phyloP scores from a whole-genome alignment of 1,140 invertebrate species.

The Macrocentrus cingulum region DNA sequence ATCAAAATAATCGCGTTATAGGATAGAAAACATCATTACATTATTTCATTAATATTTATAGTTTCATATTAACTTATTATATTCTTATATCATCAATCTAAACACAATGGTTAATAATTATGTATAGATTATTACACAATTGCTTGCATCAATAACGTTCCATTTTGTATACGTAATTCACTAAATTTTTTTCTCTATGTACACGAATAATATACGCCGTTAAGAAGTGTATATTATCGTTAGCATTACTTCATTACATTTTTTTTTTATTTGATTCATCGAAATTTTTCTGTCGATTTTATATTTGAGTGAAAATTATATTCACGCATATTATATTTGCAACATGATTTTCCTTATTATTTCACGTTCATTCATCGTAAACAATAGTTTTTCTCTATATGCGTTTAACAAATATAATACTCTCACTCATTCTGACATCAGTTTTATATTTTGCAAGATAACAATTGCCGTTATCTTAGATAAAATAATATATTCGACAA shows the following conservation, averaged over 20 bases:
- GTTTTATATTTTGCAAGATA: constrained; percentile 39
- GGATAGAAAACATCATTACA: constrained; percentile 50
- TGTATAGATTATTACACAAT: constrained; percentile 43
- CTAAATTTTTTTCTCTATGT: no score
- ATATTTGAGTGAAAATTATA: no score
- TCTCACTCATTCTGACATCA: constrained; percentile 27
- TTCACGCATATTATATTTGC: no score
- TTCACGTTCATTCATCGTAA: no score
- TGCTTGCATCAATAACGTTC: constrained; percentile 6
- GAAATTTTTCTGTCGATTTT: no score
- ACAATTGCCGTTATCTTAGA: constrained; percentile 55
- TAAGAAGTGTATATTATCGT: no score
- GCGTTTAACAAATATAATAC: not conserved
- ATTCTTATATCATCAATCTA: constrained; percentile 41
- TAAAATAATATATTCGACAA: constrained; percentile 41
- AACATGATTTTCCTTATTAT: no score
- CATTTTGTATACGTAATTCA: no score
- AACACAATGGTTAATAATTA: constrained; percentile 40
- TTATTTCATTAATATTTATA: constrained; percentile 32
- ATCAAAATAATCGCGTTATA: constrained; percentile 50
- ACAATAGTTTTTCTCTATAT: not conserved
- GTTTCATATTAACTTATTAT: constrained; percentile 38
- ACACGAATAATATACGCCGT: no score
- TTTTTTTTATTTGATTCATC: no score
- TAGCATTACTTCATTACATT: no score